Percentiles rank a stretch among this genome's conserved stretches.
Conservation (phyloP, 2,888 invertebrate species). For the Melinopterus prodromus region DNA sequence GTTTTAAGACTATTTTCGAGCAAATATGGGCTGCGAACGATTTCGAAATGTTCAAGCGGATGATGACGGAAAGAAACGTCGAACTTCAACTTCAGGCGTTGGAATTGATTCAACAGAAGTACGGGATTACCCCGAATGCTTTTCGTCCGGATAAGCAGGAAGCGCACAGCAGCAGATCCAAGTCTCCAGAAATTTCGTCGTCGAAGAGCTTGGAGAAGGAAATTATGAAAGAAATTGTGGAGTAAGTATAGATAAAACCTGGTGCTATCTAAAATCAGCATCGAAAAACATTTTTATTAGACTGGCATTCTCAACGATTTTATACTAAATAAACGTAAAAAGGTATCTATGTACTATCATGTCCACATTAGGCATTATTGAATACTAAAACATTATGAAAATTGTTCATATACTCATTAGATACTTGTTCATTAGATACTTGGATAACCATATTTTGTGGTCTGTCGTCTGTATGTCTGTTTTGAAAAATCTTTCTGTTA, state of each 20-base stretch:
- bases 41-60: slow-evolving; percentile 85
- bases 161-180: slow-evolving; percentile 34
- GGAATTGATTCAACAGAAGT: slow-evolving; percentile 83
- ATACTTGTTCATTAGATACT: no score
- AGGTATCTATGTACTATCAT: no score
- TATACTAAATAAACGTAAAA: no score
- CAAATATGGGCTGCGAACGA: slow-evolving; percentile 95
- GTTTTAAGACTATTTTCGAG: slow-evolving; percentile 67
- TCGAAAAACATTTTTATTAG: background rate
- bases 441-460: no score
- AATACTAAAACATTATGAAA: no score
- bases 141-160: slow-evolving; percentile 63
- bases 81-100: slow-evolving; percentile 90
- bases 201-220: slow-evolving; percentile 57
- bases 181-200: slow-evolving; percentile 49
- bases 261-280: slow-evolving; percentile 39
- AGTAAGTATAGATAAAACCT: slow-evolving; percentile 48
- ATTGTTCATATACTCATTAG: no score
- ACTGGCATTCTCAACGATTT: no score
- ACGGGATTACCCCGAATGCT: slow-evolving; percentile 72
- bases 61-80: slow-evolving; percentile 94
- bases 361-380: no score
- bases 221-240: slow-evolving; percentile 60
- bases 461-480: no score
- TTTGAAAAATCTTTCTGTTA: no score